A percentile compares a stretch with the other conserved stretches of the same genome.
Evolutionary conservation across 2,113 vertebrate genomes (phyloP).

Genomic region (Phodopus roborovskii): DNA sequence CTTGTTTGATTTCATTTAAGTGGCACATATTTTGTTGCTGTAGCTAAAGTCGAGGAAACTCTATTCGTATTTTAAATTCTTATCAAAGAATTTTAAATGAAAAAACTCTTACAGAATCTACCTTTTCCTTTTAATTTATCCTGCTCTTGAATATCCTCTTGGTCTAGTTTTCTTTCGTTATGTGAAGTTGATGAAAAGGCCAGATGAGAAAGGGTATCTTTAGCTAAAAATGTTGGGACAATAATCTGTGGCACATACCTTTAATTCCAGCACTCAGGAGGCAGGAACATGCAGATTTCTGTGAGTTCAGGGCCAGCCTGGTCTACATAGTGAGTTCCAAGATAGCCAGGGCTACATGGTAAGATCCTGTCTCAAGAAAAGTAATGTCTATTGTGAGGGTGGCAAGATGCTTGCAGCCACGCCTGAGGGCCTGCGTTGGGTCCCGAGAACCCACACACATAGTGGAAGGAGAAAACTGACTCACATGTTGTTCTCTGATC

Average conservation of each 20-base stretch:
- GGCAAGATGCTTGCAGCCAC: neutral
- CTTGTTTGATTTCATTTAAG: neutral
- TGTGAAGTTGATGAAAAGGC: neutral
- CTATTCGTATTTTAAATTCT: neutral
- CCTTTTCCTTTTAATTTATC: slow-evolving; percentile 27
- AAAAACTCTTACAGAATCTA: neutral
- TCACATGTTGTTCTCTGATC: neutral
- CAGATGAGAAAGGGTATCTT: neutral
- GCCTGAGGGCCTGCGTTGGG: neutral
- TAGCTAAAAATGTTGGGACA: slow-evolving; percentile 4
- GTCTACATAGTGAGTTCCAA: neutral
- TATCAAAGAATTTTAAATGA: slow-evolving; percentile 7
- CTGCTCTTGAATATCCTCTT: neutral
- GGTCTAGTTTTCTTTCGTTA: neutral
- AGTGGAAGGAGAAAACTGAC: neutral
- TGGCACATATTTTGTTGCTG: neutral
- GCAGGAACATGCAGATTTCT: neutral
- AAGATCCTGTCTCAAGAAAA: neutral
- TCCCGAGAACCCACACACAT: neutral
- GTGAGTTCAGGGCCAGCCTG: neutral
- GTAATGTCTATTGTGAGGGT: neutral
- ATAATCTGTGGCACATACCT: neutral
- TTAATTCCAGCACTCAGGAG: neutral
- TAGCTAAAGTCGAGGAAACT: neutral
- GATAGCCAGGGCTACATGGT: neutral